Evolutionary conservation across 2,888 invertebrate genomes (phyloP).

Genomic region (Saturnia pavonia): DNA sequence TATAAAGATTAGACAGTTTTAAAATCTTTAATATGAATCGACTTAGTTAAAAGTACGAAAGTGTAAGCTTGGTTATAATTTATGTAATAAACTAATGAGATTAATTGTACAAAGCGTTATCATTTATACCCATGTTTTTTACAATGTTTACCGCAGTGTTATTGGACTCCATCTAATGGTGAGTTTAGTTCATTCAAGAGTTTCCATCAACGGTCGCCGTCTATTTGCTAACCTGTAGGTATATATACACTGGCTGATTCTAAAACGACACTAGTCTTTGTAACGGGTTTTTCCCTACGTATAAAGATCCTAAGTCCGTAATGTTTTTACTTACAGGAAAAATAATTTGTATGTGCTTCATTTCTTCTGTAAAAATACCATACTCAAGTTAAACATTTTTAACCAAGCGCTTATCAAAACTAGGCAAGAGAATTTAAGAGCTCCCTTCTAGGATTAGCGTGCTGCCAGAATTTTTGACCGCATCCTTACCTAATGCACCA

Average conservation of each 20-base stretch:
- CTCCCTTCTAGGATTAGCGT: neutral
- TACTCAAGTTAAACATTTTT: no score
- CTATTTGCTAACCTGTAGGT: neutral
- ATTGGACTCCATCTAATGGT: neutral
- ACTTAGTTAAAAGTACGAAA: constrained; percentile 71
- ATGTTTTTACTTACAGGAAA: neutral
- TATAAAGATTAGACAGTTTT: constrained; percentile 65
- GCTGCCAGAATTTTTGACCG: neutral
- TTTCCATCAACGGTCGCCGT: neutral
- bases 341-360: neutral
- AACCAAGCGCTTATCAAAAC: no score
- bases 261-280: neutral
- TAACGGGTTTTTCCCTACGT: neutral
- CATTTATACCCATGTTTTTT: constrained; percentile 26
- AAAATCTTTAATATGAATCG: constrained; percentile 67
- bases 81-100: constrained; percentile 81
- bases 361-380: no score
- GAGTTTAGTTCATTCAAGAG: no score
- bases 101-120: constrained; percentile 45
- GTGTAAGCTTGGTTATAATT: constrained; percentile 81
- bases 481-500: neutral
- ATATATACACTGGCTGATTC: neutral
- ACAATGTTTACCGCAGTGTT: neutral
- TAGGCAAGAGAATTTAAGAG: no score
- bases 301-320: neutral